Conservation (phyloP, 2,888 invertebrate species). For the Lepidocyrtinus sp. region DNA sequence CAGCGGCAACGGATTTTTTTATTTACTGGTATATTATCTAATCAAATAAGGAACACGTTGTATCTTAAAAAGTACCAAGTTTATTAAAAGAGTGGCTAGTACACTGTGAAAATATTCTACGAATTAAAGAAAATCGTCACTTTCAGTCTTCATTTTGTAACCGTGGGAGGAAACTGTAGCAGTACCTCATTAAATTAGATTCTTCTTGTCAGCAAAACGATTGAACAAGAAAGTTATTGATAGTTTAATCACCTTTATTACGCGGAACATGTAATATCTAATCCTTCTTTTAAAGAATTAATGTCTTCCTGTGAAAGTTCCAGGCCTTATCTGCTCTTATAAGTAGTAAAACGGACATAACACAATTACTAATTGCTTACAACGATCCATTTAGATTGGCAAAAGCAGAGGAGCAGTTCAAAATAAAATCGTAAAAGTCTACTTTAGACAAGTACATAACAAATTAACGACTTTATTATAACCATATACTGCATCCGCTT, state of each 20-base stretch:
- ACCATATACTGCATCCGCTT: background rate
- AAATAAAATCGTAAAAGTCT: slow-evolving; percentile 1
- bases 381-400: background rate
- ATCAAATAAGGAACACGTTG: slow-evolving; percentile 4
- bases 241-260: background rate
- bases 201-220: background rate
- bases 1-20: background rate
- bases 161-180: background rate
- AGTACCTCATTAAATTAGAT: background rate
- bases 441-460: background rate
- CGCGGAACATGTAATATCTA: background rate
- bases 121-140: no score
- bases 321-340: background rate
- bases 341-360: background rate
- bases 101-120: background rate
- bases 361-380: background rate
- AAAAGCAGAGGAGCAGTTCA: background rate
- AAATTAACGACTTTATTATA: background rate
- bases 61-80: no score
- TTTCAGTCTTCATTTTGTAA: background rate
- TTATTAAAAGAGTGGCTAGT: background rate
- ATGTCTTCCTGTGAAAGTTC: slow-evolving; percentile 32
- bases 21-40: background rate
- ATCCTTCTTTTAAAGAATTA: background rate
- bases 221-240: background rate